Base-by-base conservation (phyloP, 2,888 invertebrate species). In the Parelbella ahira region DNA sequence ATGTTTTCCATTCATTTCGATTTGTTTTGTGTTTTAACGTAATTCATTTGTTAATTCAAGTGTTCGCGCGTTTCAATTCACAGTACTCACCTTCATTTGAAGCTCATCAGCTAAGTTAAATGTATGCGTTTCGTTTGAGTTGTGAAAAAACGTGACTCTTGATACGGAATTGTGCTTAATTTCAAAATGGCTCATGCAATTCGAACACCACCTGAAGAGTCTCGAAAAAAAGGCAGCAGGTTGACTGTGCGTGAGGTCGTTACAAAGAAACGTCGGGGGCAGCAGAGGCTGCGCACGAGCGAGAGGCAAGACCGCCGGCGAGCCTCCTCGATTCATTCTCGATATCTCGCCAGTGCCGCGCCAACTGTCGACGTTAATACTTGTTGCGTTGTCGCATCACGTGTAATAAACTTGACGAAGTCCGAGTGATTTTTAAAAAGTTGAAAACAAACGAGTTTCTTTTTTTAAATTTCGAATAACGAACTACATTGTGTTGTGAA, bases 331-430 rank as follows among this genome's bases (percentile, higher is more conserved):
- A 69, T 68, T 66, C 72, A 72, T 66, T 72, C 71, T 73, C 71
- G 66, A 74, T 72, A 71, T 66, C 70, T 70, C 69, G 51, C 55
- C 73, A 82, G 83, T 84, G 63, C 74, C 79, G 84, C 81, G 82
- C 73, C 63, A 67, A 65, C 70, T 69, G 74, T 63, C 60, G 64
- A 63, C 62, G 54, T 55, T 54, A 62, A 52, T 58, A 64, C 62
- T 52, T 58, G 82, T 72, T 58, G 65, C 55, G 68, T 66, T 54
- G 50, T 56, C 50, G 39, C 32, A 46, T 51, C 6, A 20, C 27
- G 18, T 42, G 53, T 50, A 63, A 67, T 52, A 56, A 59, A 66
- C 56, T 59, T 68, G 56, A 60, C 70, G 73, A 68, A 60, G 56
- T 62, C 52, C 49, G 58, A 60, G 74, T 75, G 64, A 63, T 66